Evolutionary conservation across 1,140 invertebrate species (phyloP).

Genomic region (Megalonaias nervosa): DNA sequence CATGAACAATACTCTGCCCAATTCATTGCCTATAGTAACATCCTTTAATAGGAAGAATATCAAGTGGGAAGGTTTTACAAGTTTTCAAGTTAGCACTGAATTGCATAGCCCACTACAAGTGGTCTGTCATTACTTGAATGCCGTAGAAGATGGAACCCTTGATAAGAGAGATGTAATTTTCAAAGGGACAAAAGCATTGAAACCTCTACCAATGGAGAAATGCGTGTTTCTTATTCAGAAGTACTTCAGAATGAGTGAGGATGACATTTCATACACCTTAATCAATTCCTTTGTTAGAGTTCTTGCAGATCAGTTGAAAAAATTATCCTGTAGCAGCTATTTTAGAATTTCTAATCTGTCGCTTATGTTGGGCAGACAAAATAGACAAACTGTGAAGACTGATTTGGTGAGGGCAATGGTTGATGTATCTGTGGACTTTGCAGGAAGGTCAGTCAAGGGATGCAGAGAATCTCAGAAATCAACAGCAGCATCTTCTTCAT

Average conservation of each 20-base stretch:
- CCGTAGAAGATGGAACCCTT: slow-evolving; percentile 16
- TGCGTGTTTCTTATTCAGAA: slow-evolving; percentile 36
- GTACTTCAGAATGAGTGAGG: slow-evolving; percentile 21
- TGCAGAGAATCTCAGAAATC: slow-evolving; percentile 35
- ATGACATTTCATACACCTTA: slow-evolving; percentile 36
- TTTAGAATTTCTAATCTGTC: slow-evolving; percentile 33
- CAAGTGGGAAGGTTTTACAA: slow-evolving; percentile 32
- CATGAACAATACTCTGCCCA: slow-evolving; percentile 30
- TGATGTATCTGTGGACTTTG: slow-evolving; percentile 44
- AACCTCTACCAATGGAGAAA: slow-evolving; percentile 13
- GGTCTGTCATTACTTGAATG: slow-evolving; percentile 43
- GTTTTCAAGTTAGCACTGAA: slow-evolving; percentile 35
- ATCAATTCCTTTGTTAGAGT: slow-evolving; percentile 41
- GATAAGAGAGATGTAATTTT: slow-evolving; percentile 39
- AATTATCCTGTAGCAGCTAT: slow-evolving; percentile 46
- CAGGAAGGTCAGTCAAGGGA: slow-evolving; percentile 42
- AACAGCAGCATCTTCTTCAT: background rate
- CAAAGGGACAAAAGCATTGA: background rate
- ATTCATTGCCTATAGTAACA: slow-evolving; percentile 36
- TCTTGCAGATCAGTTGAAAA: slow-evolving; percentile 50
- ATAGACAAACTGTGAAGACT: slow-evolving; percentile 19
- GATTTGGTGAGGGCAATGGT: slow-evolving; percentile 37
- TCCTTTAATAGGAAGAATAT: slow-evolving; percentile 36
- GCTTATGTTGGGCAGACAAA: slow-evolving; percentile 29
- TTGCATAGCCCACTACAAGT: slow-evolving; percentile 47